Evolutionary conservation across 1,140 invertebrate species (phyloP), one percentile per base, ranked within the genome.

Genomic region (Pogonognathellus flavescens): DNA sequence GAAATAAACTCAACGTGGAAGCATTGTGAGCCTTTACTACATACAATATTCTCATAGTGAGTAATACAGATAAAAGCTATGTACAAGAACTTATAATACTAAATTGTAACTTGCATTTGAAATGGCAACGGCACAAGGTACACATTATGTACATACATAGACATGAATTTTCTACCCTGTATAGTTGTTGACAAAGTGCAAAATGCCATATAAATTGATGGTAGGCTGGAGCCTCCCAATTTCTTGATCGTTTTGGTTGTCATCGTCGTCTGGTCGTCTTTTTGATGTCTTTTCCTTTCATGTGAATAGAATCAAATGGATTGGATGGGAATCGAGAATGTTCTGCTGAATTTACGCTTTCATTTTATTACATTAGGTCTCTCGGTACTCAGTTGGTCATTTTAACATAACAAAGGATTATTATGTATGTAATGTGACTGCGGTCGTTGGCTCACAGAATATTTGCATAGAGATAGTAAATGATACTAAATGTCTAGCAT

Each of bases 261-360:
- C 59, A 9, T 57, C 18, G 20, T 76, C 70, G 41, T 76, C 16
- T n/a, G 11, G n/a, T 76, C 70, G 41, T 76, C 70, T 50, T 6
- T 76, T 76, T 76, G 41, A 76, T 76, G 70, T 76, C 16, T 31
- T 76, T n/a, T 50, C 25, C 18, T n/a, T 76, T 76, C 31, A 76
- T n/a, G 16, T 31, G n/a, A 76, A 49, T 31, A 31, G 41, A 76
- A 76, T 76, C 70, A 76, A 76, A 76, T 76, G 70, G 70, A 49
- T 50, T 76, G 70, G 9, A 57, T 14, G 1, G 2, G 70, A 76
- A 76, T 76, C 14, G 70, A 76, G 70, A 25, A 49, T 31, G 49
- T 76, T 76, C 18, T 49, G 16, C n/a, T 6, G 2, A 76, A 76
- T 76, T 76, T 76, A 76, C 49, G 31, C 18, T 50, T 16, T 50